phyloP scores from a whole-genome alignment of 2,797 vertebrate species.

The Myiotriccus ornatus region DNA sequence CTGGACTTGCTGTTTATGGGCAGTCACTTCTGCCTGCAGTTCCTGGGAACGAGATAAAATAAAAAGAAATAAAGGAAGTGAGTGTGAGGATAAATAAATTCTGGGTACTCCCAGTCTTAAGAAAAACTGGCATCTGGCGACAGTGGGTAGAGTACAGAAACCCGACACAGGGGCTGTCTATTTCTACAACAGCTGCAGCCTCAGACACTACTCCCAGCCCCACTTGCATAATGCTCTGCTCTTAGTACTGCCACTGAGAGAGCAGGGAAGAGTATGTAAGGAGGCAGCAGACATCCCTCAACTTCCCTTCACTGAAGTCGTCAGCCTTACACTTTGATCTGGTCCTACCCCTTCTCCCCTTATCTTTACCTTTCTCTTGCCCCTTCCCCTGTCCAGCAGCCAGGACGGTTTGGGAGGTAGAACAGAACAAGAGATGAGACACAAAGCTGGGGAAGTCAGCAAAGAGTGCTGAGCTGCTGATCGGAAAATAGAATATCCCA shows the following conservation, averaged over 20 bases:
- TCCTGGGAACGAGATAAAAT: conserved; percentile 71
- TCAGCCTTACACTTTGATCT: neutral
- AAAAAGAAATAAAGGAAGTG: neutral
- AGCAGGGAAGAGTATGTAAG: neutral
- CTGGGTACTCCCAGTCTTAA: neutral
- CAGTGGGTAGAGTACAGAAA: neutral
- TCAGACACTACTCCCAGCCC: neutral
- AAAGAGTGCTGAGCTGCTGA: neutral
- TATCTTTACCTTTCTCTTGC: neutral
- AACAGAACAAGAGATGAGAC: neutral
- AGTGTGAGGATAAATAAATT: neutral
- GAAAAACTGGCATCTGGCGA: neutral
- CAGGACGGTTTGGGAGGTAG: neutral
- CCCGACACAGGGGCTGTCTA: neutral
- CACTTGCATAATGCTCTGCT: neutral
- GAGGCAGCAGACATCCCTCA: neutral
- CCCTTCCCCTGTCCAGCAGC: neutral
- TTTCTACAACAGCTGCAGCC: neutral
- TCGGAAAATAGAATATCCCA: neutral
- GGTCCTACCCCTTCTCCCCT: neutral
- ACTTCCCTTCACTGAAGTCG: neutral
- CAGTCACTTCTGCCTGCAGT: conserved; percentile 81
- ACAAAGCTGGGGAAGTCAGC: neutral
- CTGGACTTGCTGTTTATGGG: conserved; percentile 79
- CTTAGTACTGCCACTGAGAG: neutral